These are phyloP conservation scores for Melanotaenia duboulayi DNA, from an alignment of 2,113 vertebrate genomes.

Conservation along the genomic window DNA sequence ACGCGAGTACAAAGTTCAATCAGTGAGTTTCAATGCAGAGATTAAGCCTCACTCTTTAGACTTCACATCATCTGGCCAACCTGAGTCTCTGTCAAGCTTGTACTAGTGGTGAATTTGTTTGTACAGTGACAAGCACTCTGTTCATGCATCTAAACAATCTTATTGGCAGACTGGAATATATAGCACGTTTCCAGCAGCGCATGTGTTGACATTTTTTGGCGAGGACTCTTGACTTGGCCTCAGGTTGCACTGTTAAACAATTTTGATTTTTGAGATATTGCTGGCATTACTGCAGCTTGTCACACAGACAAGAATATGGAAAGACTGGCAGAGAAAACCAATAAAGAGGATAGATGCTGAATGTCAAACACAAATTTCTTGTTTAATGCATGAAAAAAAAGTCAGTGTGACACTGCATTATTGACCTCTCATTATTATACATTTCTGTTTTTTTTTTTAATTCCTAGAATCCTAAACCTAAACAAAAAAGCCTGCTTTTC, in stretches of 20 bases:
- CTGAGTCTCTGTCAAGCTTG: conserved; percentile 57
- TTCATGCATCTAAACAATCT: background rate
- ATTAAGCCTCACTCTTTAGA: conserved; percentile 63
- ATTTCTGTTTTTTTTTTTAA: conserved; percentile 1
- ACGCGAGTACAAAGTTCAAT: conserved; percentile 65
- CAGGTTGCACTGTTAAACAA: conserved; percentile 36
- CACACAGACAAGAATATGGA: background rate
- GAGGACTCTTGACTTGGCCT: conserved; percentile 2
- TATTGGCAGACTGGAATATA: background rate
- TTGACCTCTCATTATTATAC: background rate
- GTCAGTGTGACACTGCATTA: background rate
- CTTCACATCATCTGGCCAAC: conserved; percentile 68
- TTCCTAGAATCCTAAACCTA: conserved; percentile 2
- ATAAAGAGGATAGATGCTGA: background rate
- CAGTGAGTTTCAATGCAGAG: conserved; percentile 61
- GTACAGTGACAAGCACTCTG: background rate
- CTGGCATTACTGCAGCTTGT: background rate
- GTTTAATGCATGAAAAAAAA: background rate
- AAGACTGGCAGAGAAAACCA: background rate
- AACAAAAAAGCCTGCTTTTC: conserved; percentile 6
- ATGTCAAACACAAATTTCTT: background rate
- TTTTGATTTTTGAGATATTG: conserved; percentile 34
- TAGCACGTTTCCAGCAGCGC: conserved; percentile 40
- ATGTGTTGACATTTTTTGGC: background rate
- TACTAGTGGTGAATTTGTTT: conserved; percentile 28